A percentile compares a stretch with the other conserved stretches of the same genome.
Conservation (phyloP, 2,113 vertebrate species). For the Aythya baeri region DNA sequence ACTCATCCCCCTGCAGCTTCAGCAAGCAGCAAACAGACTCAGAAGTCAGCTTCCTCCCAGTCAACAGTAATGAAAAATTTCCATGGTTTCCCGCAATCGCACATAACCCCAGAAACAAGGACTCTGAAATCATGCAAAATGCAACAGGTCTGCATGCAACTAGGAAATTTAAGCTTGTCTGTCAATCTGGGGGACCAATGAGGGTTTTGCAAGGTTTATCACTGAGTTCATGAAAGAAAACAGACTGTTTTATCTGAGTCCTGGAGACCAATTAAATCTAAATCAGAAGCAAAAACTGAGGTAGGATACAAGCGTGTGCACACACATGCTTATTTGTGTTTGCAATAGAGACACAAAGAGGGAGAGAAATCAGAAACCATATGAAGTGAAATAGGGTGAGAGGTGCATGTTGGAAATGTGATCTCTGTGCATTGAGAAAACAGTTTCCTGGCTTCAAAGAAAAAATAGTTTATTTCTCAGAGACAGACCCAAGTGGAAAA, state of each 20-base stretch:
- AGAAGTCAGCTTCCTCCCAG: neutral
- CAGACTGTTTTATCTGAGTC: neutral
- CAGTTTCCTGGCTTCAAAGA: neutral
- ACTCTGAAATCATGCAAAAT: conserved; percentile 16
- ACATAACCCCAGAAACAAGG: neutral
- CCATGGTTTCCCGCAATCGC: neutral
- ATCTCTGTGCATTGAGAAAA: neutral
- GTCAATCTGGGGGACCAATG: neutral
- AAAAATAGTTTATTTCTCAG: neutral
- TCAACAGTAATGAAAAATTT: neutral
- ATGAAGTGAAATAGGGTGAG: neutral
- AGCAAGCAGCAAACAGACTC: neutral
- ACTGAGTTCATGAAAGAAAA: neutral
- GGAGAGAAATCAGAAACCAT: neutral
- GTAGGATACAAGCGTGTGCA: neutral
- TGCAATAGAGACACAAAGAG: neutral
- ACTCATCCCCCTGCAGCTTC: neutral
- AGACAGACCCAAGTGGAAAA: neutral
- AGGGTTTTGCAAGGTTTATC: neutral
- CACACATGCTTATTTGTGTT: neutral
- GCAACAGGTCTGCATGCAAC: neutral
- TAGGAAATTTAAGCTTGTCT: neutral
- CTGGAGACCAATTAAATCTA: neutral
- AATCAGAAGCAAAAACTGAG: conserved; percentile 4
- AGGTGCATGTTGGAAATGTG: neutral